phyloP scores from a whole-genome alignment of 2,888 invertebrate species.

The Caenorhabditis panamensis region DNA sequence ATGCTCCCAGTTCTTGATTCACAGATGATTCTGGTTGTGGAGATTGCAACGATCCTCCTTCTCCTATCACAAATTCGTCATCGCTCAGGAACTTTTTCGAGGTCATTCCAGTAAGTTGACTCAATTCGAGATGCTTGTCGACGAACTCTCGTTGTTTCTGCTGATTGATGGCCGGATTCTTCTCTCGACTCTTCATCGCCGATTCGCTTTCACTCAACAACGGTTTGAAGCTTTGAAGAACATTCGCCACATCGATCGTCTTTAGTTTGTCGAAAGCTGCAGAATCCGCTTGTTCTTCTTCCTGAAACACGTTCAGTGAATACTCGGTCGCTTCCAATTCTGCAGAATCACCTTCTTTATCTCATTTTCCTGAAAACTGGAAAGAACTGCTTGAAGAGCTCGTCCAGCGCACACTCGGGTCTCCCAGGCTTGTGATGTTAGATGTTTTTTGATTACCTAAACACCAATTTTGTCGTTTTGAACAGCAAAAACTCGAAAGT shows the following conservation, averaged over 20 bases:
- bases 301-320: no score
- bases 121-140: slow-evolving; percentile 75
- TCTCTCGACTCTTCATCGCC: slow-evolving; percentile 14
- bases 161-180: slow-evolving; percentile 18
- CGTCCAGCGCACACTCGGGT: slow-evolving; percentile 75
- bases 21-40: not conserved
- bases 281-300: not conserved
- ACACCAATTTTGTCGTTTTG: not conserved
- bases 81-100: slow-evolving; percentile 61
- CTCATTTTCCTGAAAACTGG: slow-evolving; percentile 30
- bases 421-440: slow-evolving; percentile 73
- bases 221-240: slow-evolving; percentile 58
- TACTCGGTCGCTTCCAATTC: no score
- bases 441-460: slow-evolving; percentile 66
- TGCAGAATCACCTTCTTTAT: not conserved
- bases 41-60: slow-evolving; percentile 5
- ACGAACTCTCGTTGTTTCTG: slow-evolving; percentile 71
- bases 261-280: slow-evolving; percentile 30
- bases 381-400: slow-evolving; percentile 70
- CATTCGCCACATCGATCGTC: slow-evolving; percentile 47
- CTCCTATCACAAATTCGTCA: slow-evolving; percentile 35
- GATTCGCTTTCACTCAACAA: slow-evolving; percentile 49
- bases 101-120: slow-evolving; percentile 58
- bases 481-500: no score
- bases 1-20: slow-evolving; percentile 31